Conservation (phyloP, 2,888 invertebrate species). For the Lottia gigantea region DNA sequence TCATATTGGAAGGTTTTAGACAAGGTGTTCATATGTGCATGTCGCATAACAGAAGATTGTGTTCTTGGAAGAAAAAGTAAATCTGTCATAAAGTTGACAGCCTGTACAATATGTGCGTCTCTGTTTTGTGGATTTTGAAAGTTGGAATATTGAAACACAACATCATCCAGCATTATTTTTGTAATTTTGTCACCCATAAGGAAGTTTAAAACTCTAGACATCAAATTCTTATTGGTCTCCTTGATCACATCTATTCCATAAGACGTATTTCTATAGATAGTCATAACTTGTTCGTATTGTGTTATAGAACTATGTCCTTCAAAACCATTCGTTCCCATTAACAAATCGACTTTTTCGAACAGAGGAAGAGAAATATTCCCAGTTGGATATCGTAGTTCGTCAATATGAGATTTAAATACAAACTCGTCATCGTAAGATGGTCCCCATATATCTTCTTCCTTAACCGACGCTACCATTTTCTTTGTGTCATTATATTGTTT, state of each 20-base stretch:
- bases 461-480: neutral
- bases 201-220: neutral
- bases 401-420: neutral
- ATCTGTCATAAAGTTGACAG: neutral
- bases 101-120: neutral
- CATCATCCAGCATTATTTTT: neutral
- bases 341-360: neutral
- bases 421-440: neutral
- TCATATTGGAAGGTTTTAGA: constrained; percentile 2
- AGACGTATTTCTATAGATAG: too few relatives aligned
- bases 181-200: neutral
- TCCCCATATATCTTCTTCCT: neutral
- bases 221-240: neutral
- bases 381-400: neutral
- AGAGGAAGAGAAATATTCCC: neutral
- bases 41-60: neutral
- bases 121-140: neutral
- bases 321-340: neutral
- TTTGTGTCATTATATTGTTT: neutral
- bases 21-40: neutral
- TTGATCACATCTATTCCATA: neutral
- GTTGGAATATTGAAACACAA: constrained; percentile 1
- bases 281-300: neutral
- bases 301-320: neutral
- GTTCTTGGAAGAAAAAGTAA: neutral